These are phyloP conservation scores for Stomatorhinus walkeri DNA, from an alignment of 2,797 vertebrate species.

Conservation along the genomic window DNA sequence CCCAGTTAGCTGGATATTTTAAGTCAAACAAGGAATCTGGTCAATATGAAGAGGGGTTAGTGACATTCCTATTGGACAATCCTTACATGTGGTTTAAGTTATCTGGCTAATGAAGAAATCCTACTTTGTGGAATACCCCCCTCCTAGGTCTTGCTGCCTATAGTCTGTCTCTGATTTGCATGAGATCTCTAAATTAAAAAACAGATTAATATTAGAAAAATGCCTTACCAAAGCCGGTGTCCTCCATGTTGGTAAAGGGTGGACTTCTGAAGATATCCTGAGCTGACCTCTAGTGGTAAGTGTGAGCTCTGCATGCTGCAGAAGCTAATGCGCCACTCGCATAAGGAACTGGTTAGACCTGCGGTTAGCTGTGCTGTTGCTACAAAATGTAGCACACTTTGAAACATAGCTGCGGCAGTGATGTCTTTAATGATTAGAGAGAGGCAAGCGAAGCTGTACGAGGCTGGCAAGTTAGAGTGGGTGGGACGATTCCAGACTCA, in stretches of 20 bases:
- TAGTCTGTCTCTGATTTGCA: not conserved
- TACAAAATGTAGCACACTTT: constrained; percentile 51
- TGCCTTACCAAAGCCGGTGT: not conserved
- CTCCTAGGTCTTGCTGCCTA: not conserved
- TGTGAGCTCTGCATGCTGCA: constrained; percentile 4
- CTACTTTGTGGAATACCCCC: not conserved
- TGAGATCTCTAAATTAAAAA: not conserved
- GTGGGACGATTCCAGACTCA: constrained; percentile 40
- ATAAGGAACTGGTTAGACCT: constrained; percentile 55
- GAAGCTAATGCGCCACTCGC: constrained; percentile 23
- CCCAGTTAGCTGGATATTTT: not conserved
- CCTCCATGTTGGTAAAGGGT: not conserved
- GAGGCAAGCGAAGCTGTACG: constrained; percentile 41
- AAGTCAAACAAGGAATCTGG: not conserved
- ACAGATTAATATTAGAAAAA: not conserved
- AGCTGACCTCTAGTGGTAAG: constrained; percentile 67
- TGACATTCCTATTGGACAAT: not conserved
- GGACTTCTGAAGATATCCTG: constrained; percentile 47
- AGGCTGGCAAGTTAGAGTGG: constrained; percentile 45
- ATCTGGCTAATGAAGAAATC: not conserved
- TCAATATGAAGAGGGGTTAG: not conserved
- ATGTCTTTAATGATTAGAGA: constrained; percentile 44
- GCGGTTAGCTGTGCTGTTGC: constrained; percentile 50
- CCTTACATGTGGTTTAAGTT: not conserved
- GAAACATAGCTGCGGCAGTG: constrained; percentile 56